Conservation (phyloP, 1,140 invertebrate species). For the Papilio glaucus region DNA sequence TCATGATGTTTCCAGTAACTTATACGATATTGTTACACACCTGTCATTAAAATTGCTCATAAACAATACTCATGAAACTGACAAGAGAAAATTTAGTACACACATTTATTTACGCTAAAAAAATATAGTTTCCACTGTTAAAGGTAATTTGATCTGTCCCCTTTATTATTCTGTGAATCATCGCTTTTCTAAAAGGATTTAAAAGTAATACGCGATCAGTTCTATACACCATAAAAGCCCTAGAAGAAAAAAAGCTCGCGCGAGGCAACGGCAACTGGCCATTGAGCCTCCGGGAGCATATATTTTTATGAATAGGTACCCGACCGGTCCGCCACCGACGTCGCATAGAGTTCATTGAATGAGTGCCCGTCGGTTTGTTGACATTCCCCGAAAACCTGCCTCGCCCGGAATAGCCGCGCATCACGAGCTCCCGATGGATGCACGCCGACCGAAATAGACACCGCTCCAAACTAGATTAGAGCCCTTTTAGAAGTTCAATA, state of each 20-base stretch:
- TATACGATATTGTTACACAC: slow-evolving; percentile 59
- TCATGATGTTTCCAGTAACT: slow-evolving; percentile 57
- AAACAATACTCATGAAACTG: slow-evolving; percentile 42
- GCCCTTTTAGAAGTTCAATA: slow-evolving; percentile 68
- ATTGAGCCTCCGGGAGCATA: slow-evolving; percentile 70
- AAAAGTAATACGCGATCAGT: slow-evolving; percentile 48
- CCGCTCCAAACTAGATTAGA: slow-evolving; percentile 63
- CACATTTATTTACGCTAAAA: neutral
- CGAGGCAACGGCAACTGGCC: slow-evolving; percentile 54
- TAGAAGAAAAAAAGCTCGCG: slow-evolving; percentile 52
- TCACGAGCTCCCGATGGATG: slow-evolving; percentile 73
- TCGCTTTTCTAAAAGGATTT: slow-evolving; percentile 44
- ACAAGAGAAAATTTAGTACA: neutral
- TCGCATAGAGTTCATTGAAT: slow-evolving; percentile 79
- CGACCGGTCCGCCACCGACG: slow-evolving; percentile 75
- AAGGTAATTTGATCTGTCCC: neutral
- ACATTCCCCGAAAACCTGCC: slow-evolving; percentile 82
- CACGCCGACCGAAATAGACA: slow-evolving; percentile 76
- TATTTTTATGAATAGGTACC: slow-evolving; percentile 78
- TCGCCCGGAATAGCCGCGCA: slow-evolving; percentile 75
- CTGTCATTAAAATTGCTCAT: slow-evolving; percentile 58
- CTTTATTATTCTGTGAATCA: slow-evolving; percentile 33
- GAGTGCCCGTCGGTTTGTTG: slow-evolving; percentile 77
- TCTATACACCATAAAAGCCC: slow-evolving; percentile 49
- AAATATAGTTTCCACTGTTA: neutral